These are phyloP conservation scores for Pygoscelis adeliae DNA, from an alignment of 2,113 vertebrate genomes.

Conservation along the genomic window DNA sequence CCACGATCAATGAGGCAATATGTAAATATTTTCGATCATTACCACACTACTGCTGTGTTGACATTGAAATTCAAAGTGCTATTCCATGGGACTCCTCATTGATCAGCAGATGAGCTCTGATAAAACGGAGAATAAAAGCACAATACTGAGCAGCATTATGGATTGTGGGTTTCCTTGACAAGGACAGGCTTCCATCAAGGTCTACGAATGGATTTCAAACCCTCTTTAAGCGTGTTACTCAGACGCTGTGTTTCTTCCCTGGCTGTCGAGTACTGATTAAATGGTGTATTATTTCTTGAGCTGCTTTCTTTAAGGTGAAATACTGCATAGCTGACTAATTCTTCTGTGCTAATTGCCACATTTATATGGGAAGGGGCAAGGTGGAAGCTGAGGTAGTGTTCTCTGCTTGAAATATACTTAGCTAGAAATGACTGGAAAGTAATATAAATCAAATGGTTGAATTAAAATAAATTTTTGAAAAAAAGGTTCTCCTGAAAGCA, in stretches of 20 bases:
- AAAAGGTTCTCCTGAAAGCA: background rate
- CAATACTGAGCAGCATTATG: background rate
- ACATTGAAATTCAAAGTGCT: constrained; percentile 51
- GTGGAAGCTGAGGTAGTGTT: background rate
- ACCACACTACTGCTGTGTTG: constrained; percentile 45
- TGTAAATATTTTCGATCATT: constrained; percentile 74
- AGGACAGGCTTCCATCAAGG: background rate
- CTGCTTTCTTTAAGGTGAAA: constrained; percentile 38
- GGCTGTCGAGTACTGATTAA: background rate
- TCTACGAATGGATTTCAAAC: background rate
- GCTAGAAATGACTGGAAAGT: background rate
- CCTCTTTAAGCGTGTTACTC: background rate
- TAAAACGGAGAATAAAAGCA: constrained; percentile 5
- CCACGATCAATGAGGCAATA: constrained; percentile 45
- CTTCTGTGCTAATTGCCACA: constrained; percentile 21
- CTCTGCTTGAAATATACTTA: background rate
- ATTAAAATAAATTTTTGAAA: background rate
- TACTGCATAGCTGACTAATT: background rate
- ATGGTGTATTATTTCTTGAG: constrained; percentile 3
- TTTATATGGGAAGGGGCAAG: background rate
- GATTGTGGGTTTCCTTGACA: background rate
- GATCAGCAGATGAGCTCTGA: constrained; percentile 33
- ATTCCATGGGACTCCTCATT: constrained; percentile 15
- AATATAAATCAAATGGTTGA: background rate
- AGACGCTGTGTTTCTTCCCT: background rate